Conservation (phyloP, 2,113 vertebrate genomes). For the Eolophus roseicapilla region DNA sequence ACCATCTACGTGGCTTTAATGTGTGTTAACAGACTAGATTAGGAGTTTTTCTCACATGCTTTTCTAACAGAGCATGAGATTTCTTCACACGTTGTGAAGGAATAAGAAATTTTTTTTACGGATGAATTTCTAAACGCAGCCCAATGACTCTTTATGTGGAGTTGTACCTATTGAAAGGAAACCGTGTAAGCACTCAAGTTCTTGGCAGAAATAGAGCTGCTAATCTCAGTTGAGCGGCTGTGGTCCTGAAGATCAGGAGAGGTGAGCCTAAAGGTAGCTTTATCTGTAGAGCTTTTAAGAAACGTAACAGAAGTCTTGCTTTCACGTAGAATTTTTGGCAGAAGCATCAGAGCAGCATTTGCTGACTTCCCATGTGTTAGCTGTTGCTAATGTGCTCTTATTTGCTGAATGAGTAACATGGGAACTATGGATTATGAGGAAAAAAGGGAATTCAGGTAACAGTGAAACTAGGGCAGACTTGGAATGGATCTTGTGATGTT, state of each 20-base stretch:
- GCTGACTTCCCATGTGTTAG: background rate
- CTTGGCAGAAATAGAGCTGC: background rate
- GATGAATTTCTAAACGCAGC: background rate
- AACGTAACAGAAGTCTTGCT: background rate
- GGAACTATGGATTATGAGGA: background rate
- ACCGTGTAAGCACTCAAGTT: background rate
- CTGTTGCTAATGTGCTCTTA: background rate
- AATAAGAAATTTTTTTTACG: background rate
- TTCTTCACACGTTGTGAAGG: background rate
- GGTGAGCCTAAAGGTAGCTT: background rate
- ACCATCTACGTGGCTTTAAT: background rate
- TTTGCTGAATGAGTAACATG: background rate
- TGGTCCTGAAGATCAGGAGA: background rate
- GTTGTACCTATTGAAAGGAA: background rate
- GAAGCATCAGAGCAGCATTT: background rate
- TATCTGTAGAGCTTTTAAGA: background rate
- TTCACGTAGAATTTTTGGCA: background rate
- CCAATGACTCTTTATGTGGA: background rate
- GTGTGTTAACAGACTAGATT: background rate
- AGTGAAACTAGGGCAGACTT: background rate
- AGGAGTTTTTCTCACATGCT: background rate
- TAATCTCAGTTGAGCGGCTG: background rate
- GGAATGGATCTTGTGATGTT: background rate
- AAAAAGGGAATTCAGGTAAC: background rate
- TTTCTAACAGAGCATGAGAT: background rate